Percentiles rank a stretch among this genome's conserved stretches.
Evolutionary conservation across 2,888 invertebrate genomes (phyloP).

Genomic region (Drosophila diplacantha): DNA sequence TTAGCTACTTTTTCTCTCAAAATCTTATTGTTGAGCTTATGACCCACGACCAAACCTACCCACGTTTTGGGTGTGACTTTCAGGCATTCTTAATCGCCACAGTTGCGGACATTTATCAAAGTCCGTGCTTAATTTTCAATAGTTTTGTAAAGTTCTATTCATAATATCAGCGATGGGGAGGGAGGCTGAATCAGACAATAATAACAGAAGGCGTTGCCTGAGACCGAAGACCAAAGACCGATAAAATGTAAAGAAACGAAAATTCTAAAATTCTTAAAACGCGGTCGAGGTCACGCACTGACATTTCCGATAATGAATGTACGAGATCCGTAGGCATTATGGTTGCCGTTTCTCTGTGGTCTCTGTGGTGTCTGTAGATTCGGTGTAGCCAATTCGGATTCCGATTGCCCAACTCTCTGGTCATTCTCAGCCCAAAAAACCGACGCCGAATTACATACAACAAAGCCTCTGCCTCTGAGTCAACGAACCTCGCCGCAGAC

Average conservation of each 20-base stretch:
- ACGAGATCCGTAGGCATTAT: conserved; percentile 23
- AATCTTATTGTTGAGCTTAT: not conserved
- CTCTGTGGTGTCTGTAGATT: conserved; percentile 11
- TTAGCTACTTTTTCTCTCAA: no score
- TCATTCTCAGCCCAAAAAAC: conserved; percentile 15
- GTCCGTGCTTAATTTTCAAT: conserved; percentile 17
- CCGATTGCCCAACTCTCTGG: conserved; percentile 57
- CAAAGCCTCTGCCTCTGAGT: conserved; percentile 47
- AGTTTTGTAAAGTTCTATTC: conserved; percentile 25
- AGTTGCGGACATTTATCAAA: conserved; percentile 21
- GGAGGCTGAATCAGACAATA: conserved; percentile 26
- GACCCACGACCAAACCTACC: not conserved
- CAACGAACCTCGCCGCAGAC: conserved; percentile 58
- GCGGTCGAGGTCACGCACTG: conserved; percentile 70
- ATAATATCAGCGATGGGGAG: conserved; percentile 15
- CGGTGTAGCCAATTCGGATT: conserved; percentile 48
- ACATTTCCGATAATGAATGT: conserved; percentile 64
- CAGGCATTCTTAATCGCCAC: conserved; percentile 11
- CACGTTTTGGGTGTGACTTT: conserved; percentile 18
- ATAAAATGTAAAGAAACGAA: conserved; percentile 26
- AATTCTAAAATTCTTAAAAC: conserved; percentile 58
- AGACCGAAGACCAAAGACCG: conserved; percentile 14
- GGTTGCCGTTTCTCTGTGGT: conserved; percentile 22
- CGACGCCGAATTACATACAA: conserved; percentile 19
- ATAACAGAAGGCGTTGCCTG: conserved; percentile 37